phyloP scores from a whole-genome alignment of 2,113 vertebrate species.

The Paradoxurus hermaphroditus region DNA sequence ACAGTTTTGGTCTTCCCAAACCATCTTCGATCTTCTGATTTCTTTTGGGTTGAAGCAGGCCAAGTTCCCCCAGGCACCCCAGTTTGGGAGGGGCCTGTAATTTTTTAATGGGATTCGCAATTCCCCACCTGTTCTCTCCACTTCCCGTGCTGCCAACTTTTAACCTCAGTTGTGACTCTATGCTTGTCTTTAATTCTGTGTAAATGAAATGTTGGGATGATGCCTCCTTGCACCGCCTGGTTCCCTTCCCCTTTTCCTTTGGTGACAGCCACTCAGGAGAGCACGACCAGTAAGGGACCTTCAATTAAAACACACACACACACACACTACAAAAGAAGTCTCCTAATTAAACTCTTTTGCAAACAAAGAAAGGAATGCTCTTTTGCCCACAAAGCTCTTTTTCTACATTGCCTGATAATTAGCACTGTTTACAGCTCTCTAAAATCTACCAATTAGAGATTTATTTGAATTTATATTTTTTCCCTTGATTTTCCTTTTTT shows the following conservation, averaged over 20 bases:
- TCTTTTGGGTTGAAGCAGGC: neutral
- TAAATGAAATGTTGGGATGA: neutral
- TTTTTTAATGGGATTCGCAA: neutral
- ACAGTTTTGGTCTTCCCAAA: neutral
- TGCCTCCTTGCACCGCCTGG: neutral
- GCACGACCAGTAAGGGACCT: neutral
- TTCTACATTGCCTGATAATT: constrained; percentile 22
- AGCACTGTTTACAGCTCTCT: neutral
- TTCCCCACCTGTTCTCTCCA: neutral
- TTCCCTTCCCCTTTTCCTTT: neutral
- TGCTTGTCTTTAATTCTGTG: neutral
- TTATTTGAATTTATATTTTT: constrained; percentile 26
- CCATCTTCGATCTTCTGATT: neutral
- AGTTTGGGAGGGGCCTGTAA: neutral
- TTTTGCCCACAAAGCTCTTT: neutral
- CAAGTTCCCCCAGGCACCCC: neutral
- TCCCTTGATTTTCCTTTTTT: neutral
- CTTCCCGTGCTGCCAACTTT: neutral
- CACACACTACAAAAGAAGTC: neutral
- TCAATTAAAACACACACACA: neutral
- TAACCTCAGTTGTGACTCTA: neutral
- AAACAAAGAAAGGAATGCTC: neutral
- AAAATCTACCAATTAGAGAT: constrained; percentile 14
- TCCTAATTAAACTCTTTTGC: constrained; percentile 8
- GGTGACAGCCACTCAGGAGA: neutral